Conservation (phyloP, 2,888 invertebrate genomes). For the Nematopogon swammerdamellus region DNA sequence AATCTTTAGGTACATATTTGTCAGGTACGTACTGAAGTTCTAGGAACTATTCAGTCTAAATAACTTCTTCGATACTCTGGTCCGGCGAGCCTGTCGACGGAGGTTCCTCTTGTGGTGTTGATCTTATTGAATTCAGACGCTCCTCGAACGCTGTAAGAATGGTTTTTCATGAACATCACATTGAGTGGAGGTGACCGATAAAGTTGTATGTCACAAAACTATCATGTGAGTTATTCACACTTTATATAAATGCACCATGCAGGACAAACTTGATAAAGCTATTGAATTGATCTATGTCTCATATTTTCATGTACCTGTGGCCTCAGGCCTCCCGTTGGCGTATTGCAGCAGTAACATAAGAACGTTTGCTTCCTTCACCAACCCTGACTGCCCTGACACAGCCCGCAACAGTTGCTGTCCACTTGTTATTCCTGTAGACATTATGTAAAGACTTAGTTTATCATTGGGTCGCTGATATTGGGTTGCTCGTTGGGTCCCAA, state of each 20-base stretch:
- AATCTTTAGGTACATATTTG: too few relatives aligned
- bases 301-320: conserved; percentile 23
- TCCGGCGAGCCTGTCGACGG: conserved; percentile 34
- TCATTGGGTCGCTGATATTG: too few relatives aligned
- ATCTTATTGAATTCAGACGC: background rate
- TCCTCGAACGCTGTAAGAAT: background rate
- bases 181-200: too few relatives aligned
- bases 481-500: too few relatives aligned
- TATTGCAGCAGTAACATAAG: conserved; percentile 30
- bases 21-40: too few relatives aligned
- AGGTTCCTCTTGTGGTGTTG: conserved; percentile 22
- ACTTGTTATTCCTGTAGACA: conserved; percentile 27
- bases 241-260: too few relatives aligned
- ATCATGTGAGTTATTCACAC: too few relatives aligned
- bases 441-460: too few relatives aligned
- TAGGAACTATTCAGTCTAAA: conserved; percentile 20
- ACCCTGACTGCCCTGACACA: conserved; percentile 29
- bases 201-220: too few relatives aligned
- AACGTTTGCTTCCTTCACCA: conserved; percentile 38
- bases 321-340: conserved; percentile 32
- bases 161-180: too few relatives aligned
- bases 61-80: conserved; percentile 44
- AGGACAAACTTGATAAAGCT: too few relatives aligned
- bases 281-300: too few relatives aligned
- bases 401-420: conserved; percentile 36